Conservation (phyloP, 2,888 invertebrate genomes). For the Chrysotoxum bicinctum region DNA sequence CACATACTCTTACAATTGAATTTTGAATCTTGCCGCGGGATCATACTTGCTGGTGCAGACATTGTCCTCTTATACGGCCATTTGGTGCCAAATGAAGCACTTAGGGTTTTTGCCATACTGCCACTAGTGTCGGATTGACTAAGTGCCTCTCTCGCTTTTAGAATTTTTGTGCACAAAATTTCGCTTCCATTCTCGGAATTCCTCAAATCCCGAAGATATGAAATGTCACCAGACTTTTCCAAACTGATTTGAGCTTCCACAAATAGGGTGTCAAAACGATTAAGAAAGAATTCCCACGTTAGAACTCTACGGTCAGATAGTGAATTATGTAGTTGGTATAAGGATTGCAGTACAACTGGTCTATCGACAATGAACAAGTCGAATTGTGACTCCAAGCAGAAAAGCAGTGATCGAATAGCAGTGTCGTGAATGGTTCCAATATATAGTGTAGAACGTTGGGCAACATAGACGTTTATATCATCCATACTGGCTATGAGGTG, state of each 20-base stretch:
- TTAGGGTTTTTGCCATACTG: constrained; percentile 87
- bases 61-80: constrained; percentile 97
- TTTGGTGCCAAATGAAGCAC: constrained; percentile 94
- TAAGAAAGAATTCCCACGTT: constrained; percentile 98
- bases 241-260: constrained; percentile 97
- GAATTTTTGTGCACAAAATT: constrained; percentile 91
- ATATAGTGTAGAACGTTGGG: constrained; percentile 95
- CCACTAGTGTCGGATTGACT: constrained; percentile 87
- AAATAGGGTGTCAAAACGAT: constrained; percentile 96
- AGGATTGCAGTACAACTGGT: constrained; percentile 96
- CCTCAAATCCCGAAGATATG: constrained; percentile 92
- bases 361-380: constrained; percentile 98
- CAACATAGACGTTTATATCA: constrained; percentile 96
- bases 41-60: constrained; percentile 94
- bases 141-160: constrained; percentile 93
- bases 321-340: constrained; percentile 96
- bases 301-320: constrained; percentile 94
- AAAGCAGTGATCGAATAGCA: constrained; percentile 92
- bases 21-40: constrained; percentile 88
- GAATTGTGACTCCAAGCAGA: constrained; percentile 98
- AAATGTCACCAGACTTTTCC: constrained; percentile 92
- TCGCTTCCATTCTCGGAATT: constrained; percentile 95
- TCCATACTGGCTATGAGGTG: constrained; percentile 98
- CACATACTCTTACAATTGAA: constrained; percentile 77
- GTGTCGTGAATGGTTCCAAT: constrained; percentile 96